Percentiles rank a stretch among this genome's conserved stretches.
Conservation (phyloP, 2,888 invertebrate genomes). For the Melanostoma mellinum region DNA sequence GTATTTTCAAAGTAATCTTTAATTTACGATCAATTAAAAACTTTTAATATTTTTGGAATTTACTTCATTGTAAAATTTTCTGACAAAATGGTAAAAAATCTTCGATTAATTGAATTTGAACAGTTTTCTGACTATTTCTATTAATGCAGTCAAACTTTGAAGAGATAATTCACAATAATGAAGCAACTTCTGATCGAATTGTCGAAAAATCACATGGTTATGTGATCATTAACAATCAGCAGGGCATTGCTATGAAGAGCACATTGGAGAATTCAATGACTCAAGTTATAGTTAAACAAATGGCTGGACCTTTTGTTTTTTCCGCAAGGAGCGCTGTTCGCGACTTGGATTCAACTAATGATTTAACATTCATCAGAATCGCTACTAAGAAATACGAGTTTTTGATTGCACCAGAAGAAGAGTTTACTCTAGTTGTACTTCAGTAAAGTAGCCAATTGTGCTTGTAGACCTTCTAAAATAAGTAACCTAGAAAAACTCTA, state of each 20-base stretch:
- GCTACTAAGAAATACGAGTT: conserved; percentile 79
- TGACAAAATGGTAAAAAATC: too few species aligned
- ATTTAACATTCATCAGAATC: conserved; percentile 78
- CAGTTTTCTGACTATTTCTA: background rate
- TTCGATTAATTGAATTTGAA: too few species aligned
- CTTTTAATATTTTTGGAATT: too few species aligned
- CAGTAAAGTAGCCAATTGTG: conserved; percentile 44
- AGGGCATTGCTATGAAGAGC: conserved; percentile 76
- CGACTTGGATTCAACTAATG: conserved; percentile 79
- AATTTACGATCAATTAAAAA: too few species aligned
- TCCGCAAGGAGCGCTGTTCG: conserved; percentile 78
- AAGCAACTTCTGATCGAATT: conserved; percentile 77
- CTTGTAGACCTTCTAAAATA: too few species aligned
- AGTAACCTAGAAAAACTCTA: too few species aligned
- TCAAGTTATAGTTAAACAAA: conserved; percentile 77
- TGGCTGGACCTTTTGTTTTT: conserved; percentile 76
- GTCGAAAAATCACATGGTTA: conserved; percentile 76
- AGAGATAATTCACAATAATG: conserved; percentile 75
- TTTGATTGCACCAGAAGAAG: conserved; percentile 78
- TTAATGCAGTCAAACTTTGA: conserved; percentile 75
- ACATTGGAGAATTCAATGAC: conserved; percentile 79
- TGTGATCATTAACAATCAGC: conserved; percentile 77
- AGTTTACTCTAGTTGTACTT: conserved; percentile 79
- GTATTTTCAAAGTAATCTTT: too few species aligned
- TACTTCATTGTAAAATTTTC: too few species aligned